Percentiles rank a stretch among this genome's conserved stretches.
These are phyloP conservation scores for Pollachius pollachius DNA, from an alignment of 2,113 vertebrate genomes.

Conservation along the genomic window DNA sequence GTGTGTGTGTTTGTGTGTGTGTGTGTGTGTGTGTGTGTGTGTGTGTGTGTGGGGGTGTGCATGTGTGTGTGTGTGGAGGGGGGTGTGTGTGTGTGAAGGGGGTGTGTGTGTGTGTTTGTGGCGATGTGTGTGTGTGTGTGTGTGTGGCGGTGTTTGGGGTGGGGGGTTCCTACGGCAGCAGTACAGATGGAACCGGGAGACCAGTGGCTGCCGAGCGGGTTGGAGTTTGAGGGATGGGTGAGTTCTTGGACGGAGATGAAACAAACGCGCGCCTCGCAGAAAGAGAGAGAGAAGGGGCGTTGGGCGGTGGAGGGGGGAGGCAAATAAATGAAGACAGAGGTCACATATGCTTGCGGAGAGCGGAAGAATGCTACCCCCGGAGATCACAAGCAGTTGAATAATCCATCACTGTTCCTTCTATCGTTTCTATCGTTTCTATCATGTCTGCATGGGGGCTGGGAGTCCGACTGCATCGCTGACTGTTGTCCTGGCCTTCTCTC, in stretches of 20 bases:
- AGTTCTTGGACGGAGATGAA: constrained; percentile 63
- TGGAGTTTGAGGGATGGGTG: constrained; percentile 40
- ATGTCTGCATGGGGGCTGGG: constrained; percentile 58
- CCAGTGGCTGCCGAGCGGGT: too few relatives aligned
- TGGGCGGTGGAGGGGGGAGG: constrained; percentile 47
- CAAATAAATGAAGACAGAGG: constrained; percentile 56
- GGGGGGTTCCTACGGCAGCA: constrained; percentile 29
- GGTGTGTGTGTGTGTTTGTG: too few relatives aligned
- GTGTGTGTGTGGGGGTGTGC: too few relatives aligned
- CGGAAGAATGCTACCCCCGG: constrained; percentile 54
- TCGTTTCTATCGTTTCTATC: constrained; percentile 52
- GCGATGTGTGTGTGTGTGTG: too few relatives aligned
- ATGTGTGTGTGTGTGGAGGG: too few relatives aligned
- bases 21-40: too few relatives aligned
- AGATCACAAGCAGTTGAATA: constrained; percentile 71
- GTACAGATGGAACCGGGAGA: constrained; percentile 21
- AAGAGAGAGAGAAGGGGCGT: too few relatives aligned
- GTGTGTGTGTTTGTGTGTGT: too few relatives aligned
- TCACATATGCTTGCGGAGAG: constrained; percentile 68
- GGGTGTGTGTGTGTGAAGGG: too few relatives aligned
- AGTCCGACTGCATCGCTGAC: constrained; percentile 54
- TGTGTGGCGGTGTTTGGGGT: background rate
- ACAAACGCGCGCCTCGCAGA: constrained; percentile 43
- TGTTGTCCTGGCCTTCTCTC: background rate
- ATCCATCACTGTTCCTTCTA: constrained; percentile 61